These are phyloP conservation scores for Tympanoctomys barrerae DNA, from an alignment of 2,797 vertebrate species.

Conservation along the genomic window DNA sequence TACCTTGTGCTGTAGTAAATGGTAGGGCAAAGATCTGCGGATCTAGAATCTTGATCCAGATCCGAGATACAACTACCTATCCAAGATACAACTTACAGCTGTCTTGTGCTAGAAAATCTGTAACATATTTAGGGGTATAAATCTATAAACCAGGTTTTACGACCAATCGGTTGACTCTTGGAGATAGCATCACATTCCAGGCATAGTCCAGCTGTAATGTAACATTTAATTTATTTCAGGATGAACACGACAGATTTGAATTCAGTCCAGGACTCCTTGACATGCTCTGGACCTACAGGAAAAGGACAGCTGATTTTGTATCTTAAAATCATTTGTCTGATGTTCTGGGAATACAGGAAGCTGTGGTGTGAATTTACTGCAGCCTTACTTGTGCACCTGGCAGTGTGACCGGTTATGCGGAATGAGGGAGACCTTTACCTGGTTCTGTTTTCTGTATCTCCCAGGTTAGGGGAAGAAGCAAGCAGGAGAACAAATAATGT, in stretches of 20 bases:
- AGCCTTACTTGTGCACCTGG: neutral
- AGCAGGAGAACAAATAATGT: neutral
- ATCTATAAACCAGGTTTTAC: neutral
- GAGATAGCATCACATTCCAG: neutral
- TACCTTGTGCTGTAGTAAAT: neutral
- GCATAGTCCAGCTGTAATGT: neutral
- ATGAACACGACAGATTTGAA: neutral
- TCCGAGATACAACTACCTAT: neutral
- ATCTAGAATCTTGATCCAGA: neutral
- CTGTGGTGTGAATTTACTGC: neutral
- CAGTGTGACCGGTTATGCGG: neutral
- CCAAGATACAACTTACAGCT: neutral
- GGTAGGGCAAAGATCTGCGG: neutral
- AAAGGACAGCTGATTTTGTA: neutral
- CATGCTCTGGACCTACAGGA: neutral
- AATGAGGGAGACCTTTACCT: neutral
- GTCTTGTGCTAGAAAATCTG: neutral
- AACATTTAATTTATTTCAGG: constrained; percentile 42
- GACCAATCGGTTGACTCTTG: neutral
- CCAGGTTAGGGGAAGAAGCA: neutral
- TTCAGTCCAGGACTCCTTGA: neutral
- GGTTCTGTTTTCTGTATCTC: neutral
- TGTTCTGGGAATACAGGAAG: neutral
- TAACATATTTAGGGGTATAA: neutral
- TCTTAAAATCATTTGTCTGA: constrained; percentile 14